These are phyloP conservation scores for Trachymyrmex septentrionalis DNA, from an alignment of 1,140 invertebrate species.

Conservation along the genomic window DNA sequence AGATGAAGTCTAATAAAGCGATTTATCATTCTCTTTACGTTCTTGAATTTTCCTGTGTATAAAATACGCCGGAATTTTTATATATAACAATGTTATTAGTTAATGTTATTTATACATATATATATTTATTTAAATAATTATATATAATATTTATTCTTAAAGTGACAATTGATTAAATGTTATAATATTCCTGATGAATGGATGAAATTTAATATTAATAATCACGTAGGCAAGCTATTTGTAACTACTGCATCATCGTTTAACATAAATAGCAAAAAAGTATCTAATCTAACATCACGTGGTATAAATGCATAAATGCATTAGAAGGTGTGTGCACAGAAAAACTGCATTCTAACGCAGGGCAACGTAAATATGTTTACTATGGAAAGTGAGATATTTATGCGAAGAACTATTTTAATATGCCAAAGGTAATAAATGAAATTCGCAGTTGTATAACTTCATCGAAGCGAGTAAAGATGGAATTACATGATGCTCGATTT, in stretches of 20 bases:
- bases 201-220: not conserved
- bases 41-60: not conserved
- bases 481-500: too few species aligned
- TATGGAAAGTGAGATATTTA: slow-evolving; percentile 14
- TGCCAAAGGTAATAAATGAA: not conserved
- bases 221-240: not conserved
- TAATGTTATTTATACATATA: not conserved
- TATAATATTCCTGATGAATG: not conserved
- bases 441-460: not conserved
- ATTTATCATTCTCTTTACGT: slow-evolving; percentile 24
- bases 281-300: slow-evolving; percentile 28
- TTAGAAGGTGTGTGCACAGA: slow-evolving; percentile 54
- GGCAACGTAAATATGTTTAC: slow-evolving; percentile 35
- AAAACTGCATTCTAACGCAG: slow-evolving; percentile 42
- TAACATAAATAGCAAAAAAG: slow-evolving; percentile 24
- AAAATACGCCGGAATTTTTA: not conserved
- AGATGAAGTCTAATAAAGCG: slow-evolving; percentile 33
- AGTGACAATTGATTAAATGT: not conserved
- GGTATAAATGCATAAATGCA: slow-evolving; percentile 56
- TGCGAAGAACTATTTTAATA: slow-evolving; percentile 9
- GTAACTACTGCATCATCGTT: slow-evolving; percentile 66
- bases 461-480: not conserved
- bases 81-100: not conserved
- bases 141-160: not conserved
- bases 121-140: not conserved